Base-by-base conservation (phyloP, 2,797 vertebrate genomes). In the Vespertilio murinus region DNA sequence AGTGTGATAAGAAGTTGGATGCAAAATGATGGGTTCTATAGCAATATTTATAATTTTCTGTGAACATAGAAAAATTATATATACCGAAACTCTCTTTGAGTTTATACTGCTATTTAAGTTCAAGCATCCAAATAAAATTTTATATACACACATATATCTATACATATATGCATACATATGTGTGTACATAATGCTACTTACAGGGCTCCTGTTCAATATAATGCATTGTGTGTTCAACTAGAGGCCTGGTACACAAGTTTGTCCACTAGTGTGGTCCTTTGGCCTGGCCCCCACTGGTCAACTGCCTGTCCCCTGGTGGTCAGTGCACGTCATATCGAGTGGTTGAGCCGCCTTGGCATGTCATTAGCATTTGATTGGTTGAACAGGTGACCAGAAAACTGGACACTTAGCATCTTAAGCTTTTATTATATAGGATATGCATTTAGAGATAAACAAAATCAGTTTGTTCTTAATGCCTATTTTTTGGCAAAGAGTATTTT, bases 361-460 rank as follows among this genome's bases (percentile, higher is more conserved):
- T 42, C 42, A 42, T 42, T 42, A 42, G 42, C 42, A 42, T 42
- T 42, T 42, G 42, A 42, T 42, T 42, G 42, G 42, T 42, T 42
- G 42, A 42, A 42, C 42, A 42, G 42, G 11, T 42, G 42, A 42
- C 42, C 42, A 42, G 42, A 42, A 3, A 10, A 42, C 42, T 42
- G 42, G 10, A 42, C 42, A 42, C 42, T 42, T 42, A 42, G 42
- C 42, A 42, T 42, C 42, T 42, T 42, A 42, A 10, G 42, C 42
- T 42, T 42, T 42, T 42, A 42, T 42, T 42, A 42, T 42, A 42
- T 42, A 42, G 92, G 97, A 96, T 95, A 93, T 95, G 92, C 74
- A 96, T 87, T 97, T 95, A 97, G 65, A 96, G 92, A 87, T 90
- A 88, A 93, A 97, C 84, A 97, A 81, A 97, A 95, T 96, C 84